These are phyloP conservation scores for Elmis aenea DNA, from an alignment of 2,888 invertebrate genomes.

Conservation along the genomic window DNA sequence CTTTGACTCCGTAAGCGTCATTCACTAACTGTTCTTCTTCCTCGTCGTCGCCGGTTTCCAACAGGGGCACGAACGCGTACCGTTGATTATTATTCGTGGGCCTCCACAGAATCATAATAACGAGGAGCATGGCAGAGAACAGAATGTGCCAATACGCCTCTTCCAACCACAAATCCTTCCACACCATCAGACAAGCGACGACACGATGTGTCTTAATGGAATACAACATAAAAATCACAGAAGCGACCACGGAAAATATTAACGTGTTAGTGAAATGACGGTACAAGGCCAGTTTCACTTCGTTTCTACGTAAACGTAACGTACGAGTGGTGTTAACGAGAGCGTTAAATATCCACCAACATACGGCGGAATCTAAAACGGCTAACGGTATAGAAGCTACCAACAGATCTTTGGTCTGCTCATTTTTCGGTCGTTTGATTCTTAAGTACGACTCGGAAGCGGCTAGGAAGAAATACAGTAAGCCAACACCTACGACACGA, in stretches of 20 bases:
- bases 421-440: constrained; percentile 59
- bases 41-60: constrained; percentile 75
- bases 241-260: constrained; percentile 85
- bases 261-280: constrained; percentile 92
- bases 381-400: constrained; percentile 83
- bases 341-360: constrained; percentile 91
- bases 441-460: constrained; percentile 83
- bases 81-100: constrained; percentile 94
- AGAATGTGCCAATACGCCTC: constrained; percentile 94
- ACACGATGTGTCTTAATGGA: constrained; percentile 62
- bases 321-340: constrained; percentile 88
- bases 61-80: constrained; percentile 87
- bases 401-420: constrained; percentile 59
- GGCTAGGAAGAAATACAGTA: constrained; percentile 77
- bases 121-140: constrained; percentile 80
- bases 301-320: constrained; percentile 79
- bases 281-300: constrained; percentile 84
- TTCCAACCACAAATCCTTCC: constrained; percentile 92
- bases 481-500: constrained; percentile 79
- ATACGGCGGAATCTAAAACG: constrained; percentile 79
- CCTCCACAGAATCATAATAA: constrained; percentile 93
- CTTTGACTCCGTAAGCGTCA: constrained; percentile 81
- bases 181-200: constrained; percentile 72
- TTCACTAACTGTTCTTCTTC: constrained; percentile 83
- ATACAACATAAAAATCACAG: constrained; percentile 90